Evolutionary conservation across 2,888 invertebrate species (phyloP), one percentile per base, ranked within the genome.

Genomic region (Ceramica pisi): DNA sequence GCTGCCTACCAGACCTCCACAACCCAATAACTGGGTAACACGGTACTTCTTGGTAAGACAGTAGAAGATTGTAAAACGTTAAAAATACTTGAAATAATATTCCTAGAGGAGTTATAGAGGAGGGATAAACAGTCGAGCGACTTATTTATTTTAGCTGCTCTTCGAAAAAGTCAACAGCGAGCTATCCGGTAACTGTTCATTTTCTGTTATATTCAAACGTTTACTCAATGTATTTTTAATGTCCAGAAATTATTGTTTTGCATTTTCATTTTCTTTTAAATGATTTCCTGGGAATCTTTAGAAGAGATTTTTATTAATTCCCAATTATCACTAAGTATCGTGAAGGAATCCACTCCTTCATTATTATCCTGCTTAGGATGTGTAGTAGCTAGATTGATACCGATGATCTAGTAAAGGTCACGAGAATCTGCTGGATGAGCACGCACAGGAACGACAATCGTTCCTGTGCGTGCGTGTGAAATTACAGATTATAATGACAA

Each of bases 71-170:
- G 26, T 53, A 44, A 19, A 66, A 46, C 10, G 46, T 41, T 50
- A 41, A 72, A 62, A 50, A 44, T 6, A 38, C 31, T 16, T 65
- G n/a, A 57, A 65, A 68, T 62, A 26, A 53, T 57, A 65, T 62
- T 57, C 55, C 44, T 19, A 35, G 44, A 23, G 3, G 10, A 26
- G 57, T 26, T 65, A 44, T 19, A 35, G 44, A 23, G 3, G 10
- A 26, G 57, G 26, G 65, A 44, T 19, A 53, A 57, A 53, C 53
- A 19, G 38, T 77, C 53, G 51, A 44, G 31, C 21, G 35, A 61
- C 44, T 5, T 64, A 21, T 65, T 64, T 73, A 56, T 51, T 78
- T 67, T 61, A 60, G 51, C n/a, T 41, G 38, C 56, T 67, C 46
- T 50, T 26, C 23, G 23, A 46, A 67, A 66, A 67, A 63, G 23